A percentile compares a stretch with the other conserved stretches of the same genome.
These are phyloP conservation scores for Procambarus clarkii DNA, from an alignment of 1,140 invertebrate species.

Conservation along the genomic window DNA sequence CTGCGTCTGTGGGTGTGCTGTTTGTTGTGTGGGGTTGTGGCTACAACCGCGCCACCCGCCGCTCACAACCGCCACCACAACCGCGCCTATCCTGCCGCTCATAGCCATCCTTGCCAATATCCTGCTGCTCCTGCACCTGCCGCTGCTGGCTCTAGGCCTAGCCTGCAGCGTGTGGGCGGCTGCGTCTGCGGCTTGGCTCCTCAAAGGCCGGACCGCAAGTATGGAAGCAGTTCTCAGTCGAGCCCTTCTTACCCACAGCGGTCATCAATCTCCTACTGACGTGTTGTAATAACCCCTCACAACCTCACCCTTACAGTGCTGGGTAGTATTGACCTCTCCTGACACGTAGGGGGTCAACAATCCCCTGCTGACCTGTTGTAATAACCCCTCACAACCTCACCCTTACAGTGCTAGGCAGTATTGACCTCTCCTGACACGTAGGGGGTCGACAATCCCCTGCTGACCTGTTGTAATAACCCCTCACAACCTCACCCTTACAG, in stretches of 20 bases:
- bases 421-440: background rate
- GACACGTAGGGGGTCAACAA: no score
- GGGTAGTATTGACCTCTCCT: no score
- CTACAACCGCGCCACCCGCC: constrained; percentile 57
- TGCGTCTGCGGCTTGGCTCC: constrained; percentile 33
- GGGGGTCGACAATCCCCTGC: no score
- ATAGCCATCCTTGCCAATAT: constrained; percentile 54
- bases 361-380: background rate
- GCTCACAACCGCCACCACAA: constrained; percentile 4
- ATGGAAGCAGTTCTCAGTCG: constrained; percentile 51
- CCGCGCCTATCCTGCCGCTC: constrained; percentile 54
- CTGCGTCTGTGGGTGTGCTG: constrained; percentile 59
- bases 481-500: background rate
- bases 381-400: no score
- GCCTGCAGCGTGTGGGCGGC: constrained; percentile 17
- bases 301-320: background rate
- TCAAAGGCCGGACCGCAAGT: constrained; percentile 33
- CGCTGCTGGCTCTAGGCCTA: constrained; percentile 22
- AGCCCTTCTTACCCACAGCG: constrained; percentile 55
- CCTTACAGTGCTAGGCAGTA: no score
- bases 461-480: background rate
- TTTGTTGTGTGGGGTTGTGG: constrained; percentile 59
- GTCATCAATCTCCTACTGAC: constrained; percentile 38
- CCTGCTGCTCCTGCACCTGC: constrained; percentile 56
- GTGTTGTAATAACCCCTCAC: constrained; percentile 20